Base-by-base conservation (phyloP, 2,113 vertebrate genomes). In the Syngnathus floridae region DNA sequence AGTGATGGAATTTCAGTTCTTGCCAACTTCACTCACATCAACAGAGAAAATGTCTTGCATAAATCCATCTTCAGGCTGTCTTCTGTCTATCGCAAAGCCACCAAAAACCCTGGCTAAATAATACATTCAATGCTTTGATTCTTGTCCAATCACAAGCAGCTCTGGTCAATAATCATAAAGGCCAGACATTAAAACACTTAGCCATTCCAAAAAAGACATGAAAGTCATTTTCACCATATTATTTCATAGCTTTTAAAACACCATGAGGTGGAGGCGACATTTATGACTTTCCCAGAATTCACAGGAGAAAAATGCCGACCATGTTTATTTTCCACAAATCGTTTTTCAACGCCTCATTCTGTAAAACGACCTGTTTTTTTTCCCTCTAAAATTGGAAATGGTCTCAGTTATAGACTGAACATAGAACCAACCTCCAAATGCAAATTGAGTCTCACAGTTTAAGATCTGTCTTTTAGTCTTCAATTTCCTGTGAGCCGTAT, bases 401-500 rank as follows among this genome's bases (percentile, higher is more conserved):
- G 37, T 67, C 62, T 9, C 54, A 51, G 56, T 54, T 61, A 48
- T 9, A 21, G 49, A 52, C 8, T 11, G 54, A 16, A 63, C 36
- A 21, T 49, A 51, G 9, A 26, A 66, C 65, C 10, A 26, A 66
- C 65, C 10, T 56, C 35, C 7, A 64, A 54, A 66, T 45, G 58
- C 46, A 73, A 75, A 71, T 75, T 22, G 7, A 67, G 37, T 36
- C 41, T 55, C 41, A 69, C 54, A 76, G 61, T 65, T 71, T 65
- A 69, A 74, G 43, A 67, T 35, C 26, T 52, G 5, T 43, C 60
- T 64, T 69, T 22, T 62, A 64, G 22, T 62, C 59, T 64, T 66
- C 66, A 87, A 86, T 86, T 90, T 90, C 87, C 87, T 88, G 82
- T 78, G 56, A 67, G 66, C 37, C 2, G 17, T 81, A 66, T 41